Evolutionary conservation across 2,113 vertebrate species (phyloP).

Genomic region (Elephas maximus): DNA sequence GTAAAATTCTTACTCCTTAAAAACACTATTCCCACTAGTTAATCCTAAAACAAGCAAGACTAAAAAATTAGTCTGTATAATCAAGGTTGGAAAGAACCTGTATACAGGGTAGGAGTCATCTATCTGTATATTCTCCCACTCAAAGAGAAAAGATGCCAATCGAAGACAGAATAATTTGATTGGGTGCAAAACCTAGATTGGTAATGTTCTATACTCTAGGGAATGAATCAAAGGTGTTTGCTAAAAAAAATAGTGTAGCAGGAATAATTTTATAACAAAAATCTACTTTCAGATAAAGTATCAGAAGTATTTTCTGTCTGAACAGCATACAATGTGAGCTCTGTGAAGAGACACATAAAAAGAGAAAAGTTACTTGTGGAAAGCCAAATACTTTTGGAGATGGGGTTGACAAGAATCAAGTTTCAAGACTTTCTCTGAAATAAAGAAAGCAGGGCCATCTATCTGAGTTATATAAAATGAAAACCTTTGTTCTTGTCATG

Average conservation of each 20-base stretch:
- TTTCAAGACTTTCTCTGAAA: slow-evolving; percentile 17
- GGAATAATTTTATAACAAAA: not conserved
- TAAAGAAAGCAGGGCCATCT: not conserved
- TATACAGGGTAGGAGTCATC: not conserved
- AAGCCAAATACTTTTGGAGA: not conserved
- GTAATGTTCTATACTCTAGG: not conserved
- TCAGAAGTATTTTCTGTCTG: not conserved
- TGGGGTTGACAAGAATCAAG: not conserved
- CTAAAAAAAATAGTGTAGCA: not conserved
- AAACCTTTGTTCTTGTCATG: slow-evolving; percentile 47
- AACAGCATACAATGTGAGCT: not conserved
- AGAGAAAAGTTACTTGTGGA: not conserved
- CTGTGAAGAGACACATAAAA: not conserved
- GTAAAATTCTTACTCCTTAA: not conserved
- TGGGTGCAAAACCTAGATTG: not conserved
- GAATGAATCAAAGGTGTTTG: not conserved
- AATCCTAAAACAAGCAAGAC: not conserved
- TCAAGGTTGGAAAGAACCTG: not conserved
- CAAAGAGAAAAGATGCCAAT: not conserved
- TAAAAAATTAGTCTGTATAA: not conserved
- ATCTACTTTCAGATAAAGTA: not conserved
- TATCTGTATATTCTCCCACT: not conserved
- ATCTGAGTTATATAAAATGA: not conserved
- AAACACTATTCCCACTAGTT: not conserved
- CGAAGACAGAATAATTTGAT: slow-evolving; percentile 17